Conservation (phyloP, 2,113 vertebrate genomes). For the Muntiacus reevesi region DNA sequence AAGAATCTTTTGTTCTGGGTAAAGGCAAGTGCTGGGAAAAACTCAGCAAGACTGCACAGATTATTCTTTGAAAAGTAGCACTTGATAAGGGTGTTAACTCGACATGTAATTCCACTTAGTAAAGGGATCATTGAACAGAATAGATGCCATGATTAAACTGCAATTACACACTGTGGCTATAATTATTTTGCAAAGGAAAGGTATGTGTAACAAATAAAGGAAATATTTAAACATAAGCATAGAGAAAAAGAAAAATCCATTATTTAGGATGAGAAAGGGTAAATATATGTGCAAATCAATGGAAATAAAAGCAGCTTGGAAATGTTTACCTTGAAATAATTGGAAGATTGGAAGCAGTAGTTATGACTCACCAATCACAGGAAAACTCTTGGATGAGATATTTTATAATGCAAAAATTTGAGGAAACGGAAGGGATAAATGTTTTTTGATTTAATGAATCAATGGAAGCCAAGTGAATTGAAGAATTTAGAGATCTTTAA, state of each 20-base stretch:
- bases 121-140: slow-evolving; percentile 54
- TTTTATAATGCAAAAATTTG: neutral
- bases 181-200: slow-evolving; percentile 59
- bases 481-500: neutral
- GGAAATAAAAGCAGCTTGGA: slow-evolving; percentile 27
- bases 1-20: slow-evolving; percentile 79
- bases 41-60: slow-evolving; percentile 72
- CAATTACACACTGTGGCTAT: slow-evolving; percentile 26
- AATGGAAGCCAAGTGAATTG: neutral
- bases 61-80: slow-evolving; percentile 70
- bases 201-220: slow-evolving; percentile 36
- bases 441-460: neutral
- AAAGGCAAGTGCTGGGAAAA: slow-evolving; percentile 78
- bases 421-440: neutral
- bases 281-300: slow-evolving; percentile 25
- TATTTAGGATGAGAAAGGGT: slow-evolving; percentile 33
- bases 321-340: slow-evolving; percentile 28
- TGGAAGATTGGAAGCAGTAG: neutral
- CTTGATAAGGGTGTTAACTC: slow-evolving; percentile 38
- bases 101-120: slow-evolving; percentile 60
- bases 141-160: slow-evolving; percentile 33
- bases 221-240: slow-evolving; percentile 44
- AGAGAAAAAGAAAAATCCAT: slow-evolving; percentile 29
- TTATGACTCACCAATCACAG: neutral
- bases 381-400: neutral